phyloP scores from a whole-genome alignment of 2,113 vertebrate genomes.

The Sander vitreus region DNA sequence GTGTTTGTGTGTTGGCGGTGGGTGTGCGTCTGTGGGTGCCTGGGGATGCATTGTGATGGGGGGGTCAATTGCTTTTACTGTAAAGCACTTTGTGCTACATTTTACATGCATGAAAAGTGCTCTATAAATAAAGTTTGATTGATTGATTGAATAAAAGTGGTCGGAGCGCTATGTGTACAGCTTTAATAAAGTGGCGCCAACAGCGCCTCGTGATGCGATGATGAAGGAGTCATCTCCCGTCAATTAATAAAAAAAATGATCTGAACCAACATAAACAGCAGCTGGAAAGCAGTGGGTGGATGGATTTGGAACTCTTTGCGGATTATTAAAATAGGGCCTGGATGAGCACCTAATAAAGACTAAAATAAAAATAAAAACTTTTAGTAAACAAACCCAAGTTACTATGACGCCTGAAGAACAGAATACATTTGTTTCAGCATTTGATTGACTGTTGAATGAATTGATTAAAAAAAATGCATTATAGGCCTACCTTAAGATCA shows the following conservation, averaged over 20 bases:
- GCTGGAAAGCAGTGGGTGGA: background rate
- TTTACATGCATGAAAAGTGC: no score
- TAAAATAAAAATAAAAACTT: no score
- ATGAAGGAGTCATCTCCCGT: conserved; percentile 67
- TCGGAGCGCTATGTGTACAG: background rate
- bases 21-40: no score
- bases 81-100: no score
- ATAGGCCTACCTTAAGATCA: background rate
- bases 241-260: conserved; percentile 54
- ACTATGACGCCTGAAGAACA: background rate
- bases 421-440: background rate
- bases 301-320: background rate
- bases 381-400: background rate
- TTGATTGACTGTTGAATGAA: no score
- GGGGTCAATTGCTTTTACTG: no score
- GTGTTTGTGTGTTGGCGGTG: no score
- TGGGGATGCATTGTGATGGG: no score
- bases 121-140: no score
- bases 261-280: conserved; percentile 68
- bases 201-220: conserved; percentile 71
- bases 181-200: conserved; percentile 92
- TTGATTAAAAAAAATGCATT: background rate
- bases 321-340: conserved; percentile 5
- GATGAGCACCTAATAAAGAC: no score
- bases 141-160: no score